Evolutionary conservation across 2,113 vertebrate species (phyloP).

Genomic region (Oenanthe oenanthe): DNA sequence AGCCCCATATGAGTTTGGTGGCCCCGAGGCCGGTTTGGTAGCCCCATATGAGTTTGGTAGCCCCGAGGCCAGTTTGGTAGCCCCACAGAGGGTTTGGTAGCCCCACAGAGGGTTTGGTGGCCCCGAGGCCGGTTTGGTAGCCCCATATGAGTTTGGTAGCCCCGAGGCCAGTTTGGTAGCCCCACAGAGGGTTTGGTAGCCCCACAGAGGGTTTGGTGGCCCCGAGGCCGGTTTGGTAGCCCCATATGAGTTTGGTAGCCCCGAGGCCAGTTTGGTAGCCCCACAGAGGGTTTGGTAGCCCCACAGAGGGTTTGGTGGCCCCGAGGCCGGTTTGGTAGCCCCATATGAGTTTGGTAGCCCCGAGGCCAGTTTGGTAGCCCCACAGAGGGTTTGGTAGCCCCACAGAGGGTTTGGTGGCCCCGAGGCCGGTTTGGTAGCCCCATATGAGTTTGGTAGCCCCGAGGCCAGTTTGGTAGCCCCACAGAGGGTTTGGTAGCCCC

Average conservation of each 20-base stretch:
- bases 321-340: too few relatives aligned
- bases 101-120: too few relatives aligned
- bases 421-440: too few relatives aligned
- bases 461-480: background rate
- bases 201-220: too few relatives aligned
- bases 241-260: background rate
- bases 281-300: too few relatives aligned
- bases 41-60: background rate
- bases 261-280: accelerated
- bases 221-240: accelerated
- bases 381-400: background rate
- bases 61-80: background rate
- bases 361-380: background rate
- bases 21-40: background rate
- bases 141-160: background rate
- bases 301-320: too few relatives aligned
- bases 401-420: accelerated
- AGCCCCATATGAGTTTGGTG: background rate
- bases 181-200: background rate
- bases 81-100: too few relatives aligned
- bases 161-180: background rate
- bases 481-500: background rate
- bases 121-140: too few relatives aligned
- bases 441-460: background rate
- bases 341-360: background rate